Evolutionary conservation across 2,888 invertebrate species (phyloP).

Genomic region (Conops quadrifasciatus): DNA sequence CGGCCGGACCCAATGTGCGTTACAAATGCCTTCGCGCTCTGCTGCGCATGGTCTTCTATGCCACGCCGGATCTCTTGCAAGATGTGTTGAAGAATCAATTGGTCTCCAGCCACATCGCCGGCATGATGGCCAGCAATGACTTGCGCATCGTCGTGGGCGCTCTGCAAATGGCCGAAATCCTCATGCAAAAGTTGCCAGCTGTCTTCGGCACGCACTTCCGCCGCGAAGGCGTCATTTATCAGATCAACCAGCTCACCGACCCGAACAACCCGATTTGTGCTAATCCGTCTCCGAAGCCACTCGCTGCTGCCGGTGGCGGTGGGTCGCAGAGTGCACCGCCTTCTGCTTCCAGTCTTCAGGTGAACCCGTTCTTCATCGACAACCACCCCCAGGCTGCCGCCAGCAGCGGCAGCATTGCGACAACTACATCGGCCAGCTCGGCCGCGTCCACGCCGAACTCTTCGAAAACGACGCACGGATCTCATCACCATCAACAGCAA

Average conservation of each 20-base stretch:
- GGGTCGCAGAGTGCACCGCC: constrained; percentile 61
- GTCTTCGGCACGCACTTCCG: constrained; percentile 95
- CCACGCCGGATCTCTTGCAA: constrained; percentile 84
- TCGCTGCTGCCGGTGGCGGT: constrained; percentile 55
- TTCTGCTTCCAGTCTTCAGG: constrained; percentile 58
- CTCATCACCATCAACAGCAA: constrained; percentile 43
- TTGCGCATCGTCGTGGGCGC: constrained; percentile 96
- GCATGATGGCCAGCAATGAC: constrained; percentile 98
- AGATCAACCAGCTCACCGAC: constrained; percentile 76
- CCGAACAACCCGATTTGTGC: constrained; percentile 71
- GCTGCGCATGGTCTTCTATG: constrained; percentile 95
- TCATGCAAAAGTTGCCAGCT: constrained; percentile 95
- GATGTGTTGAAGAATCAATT: constrained; percentile 76
- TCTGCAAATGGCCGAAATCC: constrained; percentile 94
- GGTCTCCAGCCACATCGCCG: constrained; percentile 96
- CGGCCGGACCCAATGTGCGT: constrained; percentile 96
- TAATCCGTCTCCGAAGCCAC: constrained; percentile 68
- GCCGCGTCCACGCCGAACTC: constrained; percentile 57
- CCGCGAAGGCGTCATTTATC: constrained; percentile 97
- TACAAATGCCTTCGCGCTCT: constrained; percentile 96
- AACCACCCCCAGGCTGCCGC: constrained; percentile 39
- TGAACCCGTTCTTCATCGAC: constrained; percentile 62
- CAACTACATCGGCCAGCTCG: constrained; percentile 45
- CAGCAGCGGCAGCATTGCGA: constrained; percentile 27
- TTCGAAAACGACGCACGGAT: constrained; percentile 50